Base-by-base conservation (phyloP, 2,113 vertebrate genomes). In the Verasper variegatus region DNA sequence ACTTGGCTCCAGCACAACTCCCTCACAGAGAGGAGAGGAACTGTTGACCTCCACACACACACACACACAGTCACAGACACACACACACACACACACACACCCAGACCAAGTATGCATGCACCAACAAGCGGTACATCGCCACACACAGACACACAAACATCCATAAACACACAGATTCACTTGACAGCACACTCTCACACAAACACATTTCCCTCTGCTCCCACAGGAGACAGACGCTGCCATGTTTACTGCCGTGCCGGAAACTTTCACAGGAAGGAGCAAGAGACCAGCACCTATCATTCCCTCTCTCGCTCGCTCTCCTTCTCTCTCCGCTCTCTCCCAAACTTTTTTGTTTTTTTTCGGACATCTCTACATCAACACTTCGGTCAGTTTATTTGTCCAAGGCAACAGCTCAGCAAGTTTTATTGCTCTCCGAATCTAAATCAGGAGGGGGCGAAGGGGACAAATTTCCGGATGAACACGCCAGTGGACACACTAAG, bases 161-260 rank as follows among this genome's bases (percentile, higher is more conserved):
- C 76, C 81, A 85, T 84, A 88, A 88, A 87, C 81, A 86, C 78
- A 68, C 77, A 76, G 76, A 85, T 78, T 78, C 74, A 65, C 76
- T 70, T 55, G 49, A 89, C 95, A 78, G 79, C 78, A 52, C 81
- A 60, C 85, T 71, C 79, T 78, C 80, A 55, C 88, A 91, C 80
- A 84, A 78, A 84, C 79, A 76, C 85, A 64, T 87, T 84, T 88
- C 73, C 82, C 76, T 67, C 0, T 20, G 74, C 73, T 89, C 92
- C 91, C 91, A 83, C 81, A 76, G 91, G 83, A 95, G 94, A 96
- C 96, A 95, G 94, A 94, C 95, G 92, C 95, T 87, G 91, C 89
- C 94, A 94, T 97, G 96, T 97, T 98, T 97, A 97, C 96, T 93
- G 93, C 91, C 95, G 95, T 92, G 81, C 95, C 93, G 95, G 95